Base-by-base conservation (phyloP, 2,113 vertebrate genomes). In the Ailuropoda melanoleuca region DNA sequence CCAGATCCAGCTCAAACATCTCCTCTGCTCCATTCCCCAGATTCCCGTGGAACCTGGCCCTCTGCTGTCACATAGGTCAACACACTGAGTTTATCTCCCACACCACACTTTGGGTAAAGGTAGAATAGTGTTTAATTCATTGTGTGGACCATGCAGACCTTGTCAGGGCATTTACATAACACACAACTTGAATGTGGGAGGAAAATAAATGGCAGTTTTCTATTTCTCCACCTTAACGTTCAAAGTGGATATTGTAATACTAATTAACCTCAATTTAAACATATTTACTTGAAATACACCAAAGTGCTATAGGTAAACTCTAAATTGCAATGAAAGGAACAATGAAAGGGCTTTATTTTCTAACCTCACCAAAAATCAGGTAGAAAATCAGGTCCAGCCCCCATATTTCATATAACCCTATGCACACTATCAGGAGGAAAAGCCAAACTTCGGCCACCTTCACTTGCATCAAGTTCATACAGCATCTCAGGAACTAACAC, bases 251-350 rank as follows among this genome's bases (percentile, higher is more conserved):
- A 82, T 53, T 39, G 31, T n/a, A 82, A 83, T 26, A 56, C 19
- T 46, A 81, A 74, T 29, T 66, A 29, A 31, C 18, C 58, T 89
- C 46, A 31, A 85, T 23, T 75, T 80, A 95, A 90, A 95, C 14
- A 70, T 23, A 90, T 21, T 66, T 37, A 66, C 48, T 77, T 88
- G 56, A 95, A 93, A 87, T 43, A 60, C 18, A 46, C 18, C 55
- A 23, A 64, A 70, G 50, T 48, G 23, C 29, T 50, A 13, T 6
- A 85, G 34, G 23, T n/a, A 19, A 88, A 72, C 26, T 39, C 23
- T 31, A 84, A 12, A 31, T 90, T 90, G 84, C 70, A 80, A 74
- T 53, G 8, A 82, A 83, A 50, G 39, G 64, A 81, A 90, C 18
- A 84, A 77, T 14, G 72, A 48, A 48, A 93, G 77, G 34, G 34